Base-by-base conservation (phyloP, 1,140 invertebrate species). In the Apis florea region DNA sequence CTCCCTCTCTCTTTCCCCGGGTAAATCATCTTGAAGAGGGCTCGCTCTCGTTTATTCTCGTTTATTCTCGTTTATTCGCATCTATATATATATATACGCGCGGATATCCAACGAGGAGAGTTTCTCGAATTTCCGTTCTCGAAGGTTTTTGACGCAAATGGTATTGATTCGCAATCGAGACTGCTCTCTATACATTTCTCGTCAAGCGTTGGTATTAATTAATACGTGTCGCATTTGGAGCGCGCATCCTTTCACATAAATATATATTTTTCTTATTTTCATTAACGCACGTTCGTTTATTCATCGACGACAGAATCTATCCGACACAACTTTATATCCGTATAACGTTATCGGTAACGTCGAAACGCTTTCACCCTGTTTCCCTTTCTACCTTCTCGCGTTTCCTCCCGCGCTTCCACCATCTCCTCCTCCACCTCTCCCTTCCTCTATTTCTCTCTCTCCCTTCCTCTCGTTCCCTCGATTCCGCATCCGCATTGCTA, bases 401-500 rank as follows among this genome's bases (percentile, higher is more conserved):
- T 70, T 68, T 40, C 49, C 53, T 40, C 49, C 53, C n/a, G 11
- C 47, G 26, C 12, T 67, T 68, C 19, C 54, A 19, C 2, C 61
- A 31, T 4, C 26, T 63, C 66, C 51, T 21, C 19, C 47, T n/a
- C 17, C 17, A 21, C 17, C 12, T n/a, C 19, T n/a, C 66, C 12
- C 66, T 51, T n/a, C 13, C 11, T 4, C 21, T 56, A 26, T 66
- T 31, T 19, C 49, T 21, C 17, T n/a, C 31, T 0, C 4, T 26
- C 13, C 63, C 53, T 79, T 63, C 51, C 74, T 59, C 47, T 53
- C 12, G 11, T 70, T 76, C 82, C 56, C 67, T 83, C 80, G 66
- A 86, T 86, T 83, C 64, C 67, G 56, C 63, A 83, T 81, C 67
- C 61, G 79, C 82, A 80, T 89, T 83, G 79, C 78, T 89, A 88